Conservation (phyloP, 30 jellyfish, hydroid and myxozoan genomes). For the Hydractinia echinata region DNA sequence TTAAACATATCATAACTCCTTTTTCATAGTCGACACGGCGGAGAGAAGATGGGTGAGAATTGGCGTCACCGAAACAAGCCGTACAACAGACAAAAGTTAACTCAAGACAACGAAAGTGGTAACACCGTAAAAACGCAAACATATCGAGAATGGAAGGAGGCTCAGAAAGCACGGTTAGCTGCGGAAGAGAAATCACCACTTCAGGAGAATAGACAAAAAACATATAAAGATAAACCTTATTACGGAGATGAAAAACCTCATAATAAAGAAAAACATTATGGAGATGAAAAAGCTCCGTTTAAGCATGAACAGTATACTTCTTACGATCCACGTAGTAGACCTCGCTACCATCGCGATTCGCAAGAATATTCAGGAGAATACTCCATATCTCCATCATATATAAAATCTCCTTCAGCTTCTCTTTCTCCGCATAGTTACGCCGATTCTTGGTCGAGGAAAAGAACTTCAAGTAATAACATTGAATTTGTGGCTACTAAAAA, state of each 20-base stretch:
- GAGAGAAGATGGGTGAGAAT: too few species aligned
- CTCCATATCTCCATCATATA: conserved; percentile 10
- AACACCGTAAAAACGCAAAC: background rate
- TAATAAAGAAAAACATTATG: background rate
- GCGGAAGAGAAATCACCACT: conserved; percentile 25
- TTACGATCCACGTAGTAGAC: conserved; percentile 23
- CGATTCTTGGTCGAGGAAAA: conserved; percentile 7
- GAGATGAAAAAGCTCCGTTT: conserved; percentile 1
- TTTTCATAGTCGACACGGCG: too few species aligned
- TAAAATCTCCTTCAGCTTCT: conserved; percentile 30
- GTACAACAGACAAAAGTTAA: too few species aligned
- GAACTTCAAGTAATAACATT: conserved; percentile 26
- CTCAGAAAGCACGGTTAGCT: conserved; percentile 9
- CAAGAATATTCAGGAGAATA: background rate
- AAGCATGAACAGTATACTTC: conserved; percentile 9
- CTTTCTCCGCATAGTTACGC: conserved; percentile 22
- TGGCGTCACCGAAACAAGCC: background rate
- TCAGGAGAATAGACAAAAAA: background rate
- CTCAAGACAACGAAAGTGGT: too few species aligned
- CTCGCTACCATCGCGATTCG: conserved; percentile 11
- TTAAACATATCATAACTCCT: too few species aligned
- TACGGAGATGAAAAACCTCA: background rate
- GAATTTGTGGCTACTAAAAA: background rate
- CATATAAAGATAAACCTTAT: conserved; percentile 16
- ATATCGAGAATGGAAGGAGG: conserved; percentile 32